These are phyloP conservation scores for Gallinago nigripennis DNA, from an alignment of 2,797 vertebrate species.

Conservation along the genomic window DNA sequence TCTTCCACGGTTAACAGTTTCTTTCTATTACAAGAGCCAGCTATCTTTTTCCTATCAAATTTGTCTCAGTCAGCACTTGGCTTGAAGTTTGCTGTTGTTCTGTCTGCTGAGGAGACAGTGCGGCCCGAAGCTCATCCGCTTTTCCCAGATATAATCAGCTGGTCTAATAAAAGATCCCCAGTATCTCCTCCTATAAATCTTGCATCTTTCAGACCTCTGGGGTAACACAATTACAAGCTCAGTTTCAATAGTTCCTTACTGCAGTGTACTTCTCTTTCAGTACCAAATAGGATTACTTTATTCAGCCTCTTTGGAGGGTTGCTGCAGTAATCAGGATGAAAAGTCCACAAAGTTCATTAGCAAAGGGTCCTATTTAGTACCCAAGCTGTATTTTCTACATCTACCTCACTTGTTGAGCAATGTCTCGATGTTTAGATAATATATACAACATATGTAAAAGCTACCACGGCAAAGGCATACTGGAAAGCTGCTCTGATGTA, in stretches of 20 bases:
- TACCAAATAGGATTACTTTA: neutral
- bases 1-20: neutral
- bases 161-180: neutral
- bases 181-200: neutral
- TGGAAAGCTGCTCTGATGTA: neutral
- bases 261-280: neutral
- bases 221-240: neutral
- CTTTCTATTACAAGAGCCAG: neutral
- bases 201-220: neutral
- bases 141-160: neutral
- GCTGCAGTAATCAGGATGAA: neutral
- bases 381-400: neutral
- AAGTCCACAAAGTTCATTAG: neutral
- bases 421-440: neutral
- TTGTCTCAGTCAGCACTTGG: neutral
- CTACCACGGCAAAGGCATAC: neutral
- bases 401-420: neutral
- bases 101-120: neutral
- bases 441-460: neutral
- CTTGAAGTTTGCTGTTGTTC: neutral
- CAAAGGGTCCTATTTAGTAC: neutral
- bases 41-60: neutral
- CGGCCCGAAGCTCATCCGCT: fast-evolving
- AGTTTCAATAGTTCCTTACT: neutral
- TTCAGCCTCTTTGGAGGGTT: neutral